These are phyloP conservation scores for Yponomeuta evonymella DNA, from an alignment of 2,888 invertebrate species.

Conservation along the genomic window DNA sequence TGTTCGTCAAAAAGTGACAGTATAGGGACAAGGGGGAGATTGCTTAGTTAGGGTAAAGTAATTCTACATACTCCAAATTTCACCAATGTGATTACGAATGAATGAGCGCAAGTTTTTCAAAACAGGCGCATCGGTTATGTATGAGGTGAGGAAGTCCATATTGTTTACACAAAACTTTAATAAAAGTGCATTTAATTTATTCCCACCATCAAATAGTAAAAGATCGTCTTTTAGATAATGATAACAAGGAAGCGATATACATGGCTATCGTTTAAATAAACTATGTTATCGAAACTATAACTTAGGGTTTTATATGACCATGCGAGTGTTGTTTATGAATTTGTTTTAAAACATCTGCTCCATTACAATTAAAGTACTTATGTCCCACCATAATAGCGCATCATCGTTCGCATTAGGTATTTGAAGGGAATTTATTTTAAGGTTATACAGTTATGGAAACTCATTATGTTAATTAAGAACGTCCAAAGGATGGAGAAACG, in stretches of 20 bases:
- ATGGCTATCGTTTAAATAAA: background rate
- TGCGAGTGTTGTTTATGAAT: background rate
- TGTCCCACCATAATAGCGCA: background rate
- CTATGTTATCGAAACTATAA: background rate
- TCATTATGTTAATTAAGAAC: slow-evolving; percentile 16
- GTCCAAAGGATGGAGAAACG: slow-evolving; percentile 7
- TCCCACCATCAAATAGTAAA: background rate
- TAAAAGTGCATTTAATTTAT: background rate
- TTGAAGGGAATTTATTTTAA: slow-evolving; percentile 14
- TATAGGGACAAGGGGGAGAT: slow-evolving; percentile 36
- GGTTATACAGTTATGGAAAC: slow-evolving; percentile 14
- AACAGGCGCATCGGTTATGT: too few species aligned
- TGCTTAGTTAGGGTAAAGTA: slow-evolving; percentile 36
- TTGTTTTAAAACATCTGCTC: slow-evolving; percentile 11
- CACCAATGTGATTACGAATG: background rate
- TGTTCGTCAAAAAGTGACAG: slow-evolving; percentile 58
- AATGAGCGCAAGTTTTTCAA: background rate
- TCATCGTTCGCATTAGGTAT: background rate
- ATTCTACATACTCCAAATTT: background rate
- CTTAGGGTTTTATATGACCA: background rate
- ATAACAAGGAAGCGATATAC: background rate
- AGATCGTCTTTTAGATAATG: background rate
- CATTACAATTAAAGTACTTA: slow-evolving; percentile 2
- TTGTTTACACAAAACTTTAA: too few species aligned
- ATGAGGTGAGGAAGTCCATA: too few species aligned